phyloP scores from a whole-genome alignment of 2,797 vertebrate genomes.

The Hydrophis major region DNA sequence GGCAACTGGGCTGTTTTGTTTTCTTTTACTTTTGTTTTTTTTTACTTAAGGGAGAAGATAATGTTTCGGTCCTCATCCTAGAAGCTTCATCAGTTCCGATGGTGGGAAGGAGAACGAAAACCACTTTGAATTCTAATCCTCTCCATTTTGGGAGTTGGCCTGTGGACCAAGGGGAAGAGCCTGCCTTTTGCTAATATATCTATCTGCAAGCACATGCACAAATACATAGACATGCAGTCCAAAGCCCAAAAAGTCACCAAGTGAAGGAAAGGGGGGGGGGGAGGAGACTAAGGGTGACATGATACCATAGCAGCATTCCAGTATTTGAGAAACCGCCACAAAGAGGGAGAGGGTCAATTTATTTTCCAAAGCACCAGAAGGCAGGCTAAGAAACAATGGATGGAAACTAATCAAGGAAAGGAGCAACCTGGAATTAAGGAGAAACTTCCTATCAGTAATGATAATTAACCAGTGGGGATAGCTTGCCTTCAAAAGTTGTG shows the following conservation, averaged over 20 bases:
- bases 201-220: neutral
- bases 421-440: neutral
- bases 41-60: neutral
- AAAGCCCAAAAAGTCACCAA: neutral
- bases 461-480: neutral
- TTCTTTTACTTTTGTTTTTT: neutral
- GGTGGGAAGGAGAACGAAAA: neutral
- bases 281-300: neutral
- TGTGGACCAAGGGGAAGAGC: neutral
- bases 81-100: neutral
- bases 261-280: too few relatives aligned
- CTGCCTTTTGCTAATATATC: neutral
- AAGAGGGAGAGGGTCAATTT: neutral
- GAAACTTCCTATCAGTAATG: neutral
- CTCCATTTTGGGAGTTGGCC: neutral
- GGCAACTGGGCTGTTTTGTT: neutral
- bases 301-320: neutral
- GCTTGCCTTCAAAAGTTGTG: neutral
- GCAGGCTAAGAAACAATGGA: neutral
- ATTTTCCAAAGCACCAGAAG: neutral
- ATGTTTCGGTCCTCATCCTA: neutral
- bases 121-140: neutral
- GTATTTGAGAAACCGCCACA: neutral
- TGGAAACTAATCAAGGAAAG: neutral
- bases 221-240: neutral